Percentiles rank a stretch among this genome's conserved stretches.
Conservation (phyloP, 1,140 invertebrate species). For the Acyrthosiphon pisum region DNA sequence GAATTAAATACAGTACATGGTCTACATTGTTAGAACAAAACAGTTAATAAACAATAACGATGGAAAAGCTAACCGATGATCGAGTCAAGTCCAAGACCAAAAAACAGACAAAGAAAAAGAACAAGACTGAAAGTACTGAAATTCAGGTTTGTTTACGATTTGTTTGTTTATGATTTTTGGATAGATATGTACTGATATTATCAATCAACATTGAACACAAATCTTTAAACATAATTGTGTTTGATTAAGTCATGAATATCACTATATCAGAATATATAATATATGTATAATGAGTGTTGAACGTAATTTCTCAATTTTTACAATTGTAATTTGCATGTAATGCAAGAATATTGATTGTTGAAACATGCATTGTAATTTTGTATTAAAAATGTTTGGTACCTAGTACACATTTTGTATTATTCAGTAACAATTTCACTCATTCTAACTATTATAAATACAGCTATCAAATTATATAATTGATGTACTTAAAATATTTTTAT, state of each 20-base stretch:
- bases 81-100: background rate
- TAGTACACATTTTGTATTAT: background rate
- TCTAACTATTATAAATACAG: background rate
- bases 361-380: background rate
- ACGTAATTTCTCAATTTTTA: background rate
- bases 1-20: background rate
- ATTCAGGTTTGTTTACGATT: background rate
- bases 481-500: background rate
- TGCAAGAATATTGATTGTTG: background rate
- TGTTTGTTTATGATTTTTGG: too few relatives aligned
- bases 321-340: background rate
- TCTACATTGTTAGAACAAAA: background rate
- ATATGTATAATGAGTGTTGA: background rate
- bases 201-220: background rate
- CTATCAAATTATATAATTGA: background rate
- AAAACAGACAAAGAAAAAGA: slow-evolving; percentile 29
- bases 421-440: background rate
- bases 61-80: slow-evolving; percentile 2
- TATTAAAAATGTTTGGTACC: background rate
- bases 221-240: too few relatives aligned
- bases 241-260: too few relatives aligned
- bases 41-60: background rate
- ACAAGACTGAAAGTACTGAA: background rate
- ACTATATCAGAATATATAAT: too few relatives aligned
- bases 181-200: background rate